Evolutionary conservation across 1,140 invertebrate genomes (phyloP).

Genomic region (Belonocnema kinseyi): DNA sequence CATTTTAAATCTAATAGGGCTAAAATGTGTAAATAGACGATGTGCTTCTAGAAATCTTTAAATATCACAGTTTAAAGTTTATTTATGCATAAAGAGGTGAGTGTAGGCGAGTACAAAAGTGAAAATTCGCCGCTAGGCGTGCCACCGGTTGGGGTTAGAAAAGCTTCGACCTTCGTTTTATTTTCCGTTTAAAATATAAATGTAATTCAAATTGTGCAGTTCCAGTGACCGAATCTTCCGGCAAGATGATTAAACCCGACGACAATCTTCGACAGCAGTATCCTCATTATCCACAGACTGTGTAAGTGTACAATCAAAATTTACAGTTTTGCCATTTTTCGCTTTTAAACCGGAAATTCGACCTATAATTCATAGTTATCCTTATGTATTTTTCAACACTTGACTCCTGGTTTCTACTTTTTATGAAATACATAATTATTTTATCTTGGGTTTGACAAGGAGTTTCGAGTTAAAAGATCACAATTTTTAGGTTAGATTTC

Average conservation of each 20-base stretch:
- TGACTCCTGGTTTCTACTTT: neutral
- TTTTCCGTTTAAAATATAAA: conserved; percentile 25
- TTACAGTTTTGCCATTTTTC: neutral
- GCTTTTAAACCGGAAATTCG: neutral
- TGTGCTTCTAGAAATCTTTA: neutral
- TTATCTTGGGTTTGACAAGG: neutral
- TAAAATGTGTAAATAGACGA: conserved; percentile 14
- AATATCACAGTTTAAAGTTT: neutral
- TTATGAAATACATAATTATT: neutral
- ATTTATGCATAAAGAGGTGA: conserved; percentile 55
- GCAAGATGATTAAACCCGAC: conserved; percentile 65
- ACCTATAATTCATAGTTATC: neutral
- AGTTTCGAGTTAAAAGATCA: neutral
- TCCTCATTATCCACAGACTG: conserved; percentile 57
- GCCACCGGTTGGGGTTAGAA: conserved; percentile 56
- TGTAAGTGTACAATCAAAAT: conserved; percentile 56
- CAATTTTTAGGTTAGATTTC: too few species aligned
- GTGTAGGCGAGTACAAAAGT: neutral
- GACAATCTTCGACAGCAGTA: conserved; percentile 55
- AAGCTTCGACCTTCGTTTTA: conserved; percentile 27
- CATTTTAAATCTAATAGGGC: neutral
- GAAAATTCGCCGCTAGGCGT: conserved; percentile 38
- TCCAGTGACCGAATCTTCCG: conserved; percentile 5
- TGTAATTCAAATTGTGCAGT: neutral
- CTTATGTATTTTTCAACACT: neutral